Conservation (phyloP, 2,113 vertebrate genomes). For the Sterrhoptilus dennistouni region DNA sequence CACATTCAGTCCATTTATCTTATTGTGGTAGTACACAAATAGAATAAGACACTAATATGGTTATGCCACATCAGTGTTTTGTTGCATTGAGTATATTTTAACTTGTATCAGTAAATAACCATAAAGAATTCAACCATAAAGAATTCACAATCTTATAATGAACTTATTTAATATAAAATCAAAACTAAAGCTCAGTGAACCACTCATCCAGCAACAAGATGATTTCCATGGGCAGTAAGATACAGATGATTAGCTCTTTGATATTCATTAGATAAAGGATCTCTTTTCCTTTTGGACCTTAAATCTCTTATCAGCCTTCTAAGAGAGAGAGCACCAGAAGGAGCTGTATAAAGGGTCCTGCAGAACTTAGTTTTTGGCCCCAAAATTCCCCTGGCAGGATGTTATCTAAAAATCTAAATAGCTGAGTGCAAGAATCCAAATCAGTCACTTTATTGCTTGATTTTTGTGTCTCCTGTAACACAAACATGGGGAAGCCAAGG, state of each 20-base stretch:
- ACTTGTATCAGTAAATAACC: not conserved
- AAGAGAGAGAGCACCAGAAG: not conserved
- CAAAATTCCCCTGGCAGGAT: not conserved
- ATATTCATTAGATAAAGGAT: not conserved
- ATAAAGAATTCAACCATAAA: not conserved
- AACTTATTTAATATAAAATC: not conserved
- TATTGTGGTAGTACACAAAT: not conserved
- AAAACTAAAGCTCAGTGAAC: not conserved
- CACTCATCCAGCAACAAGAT: not conserved
- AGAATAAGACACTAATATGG: not conserved
- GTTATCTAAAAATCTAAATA: not conserved
- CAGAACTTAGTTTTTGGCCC: not conserved
- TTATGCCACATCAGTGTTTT: not conserved
- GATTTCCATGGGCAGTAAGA: not conserved
- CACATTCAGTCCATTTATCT: not conserved
- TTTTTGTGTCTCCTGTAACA: not conserved
- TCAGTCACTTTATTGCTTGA: not conserved
- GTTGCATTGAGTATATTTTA: not conserved
- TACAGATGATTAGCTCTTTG: not conserved
- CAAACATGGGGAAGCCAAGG: not conserved
- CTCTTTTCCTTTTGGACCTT: not conserved
- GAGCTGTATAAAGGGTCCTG: not conserved
- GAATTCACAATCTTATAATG: not conserved
- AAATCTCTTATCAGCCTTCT: not conserved
- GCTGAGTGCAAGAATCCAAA: not conserved